Base-by-base conservation (phyloP, 2,888 invertebrate species). In the Trichopria drosophilae region DNA sequence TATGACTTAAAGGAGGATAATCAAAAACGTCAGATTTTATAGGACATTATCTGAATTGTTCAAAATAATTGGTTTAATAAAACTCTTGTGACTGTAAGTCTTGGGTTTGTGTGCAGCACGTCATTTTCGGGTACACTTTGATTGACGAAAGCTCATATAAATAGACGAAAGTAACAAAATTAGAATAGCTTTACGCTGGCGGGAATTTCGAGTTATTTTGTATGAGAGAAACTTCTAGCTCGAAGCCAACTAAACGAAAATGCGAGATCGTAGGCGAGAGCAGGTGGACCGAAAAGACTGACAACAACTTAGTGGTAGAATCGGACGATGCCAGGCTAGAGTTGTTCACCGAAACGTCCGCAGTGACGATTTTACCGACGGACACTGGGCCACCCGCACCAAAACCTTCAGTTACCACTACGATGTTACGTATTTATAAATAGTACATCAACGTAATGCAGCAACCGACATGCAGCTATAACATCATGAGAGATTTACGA, bases 361-460 rank as follows among this genome's bases (percentile, higher is more conserved):
- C 35, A 42, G 23, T 34, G 37, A 23, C 32, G 32, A 43, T 43
- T 37, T 37, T 12, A 37, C 43, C 31, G 35, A 43, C 23, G 43
- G n/a, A n/a, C 20, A n/a, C n/a, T n/a, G n/a, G 61, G 60, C 62
- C 66, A 64, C 64, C 65, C 64, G 62, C 66, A 62, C 64, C 62
- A 67, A 55, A 28, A 50, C 62, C 62, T n/a, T n/a, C n/a, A n/a
- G n/a, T n/a, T n/a, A 61, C 66, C 68, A 64, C 66, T 57, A 59
- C 66, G 64, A 60, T 72, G 71, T 71, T 71, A 69, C 65, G 60
- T 66, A 63, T 71, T 72, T 73, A 72, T 73, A 73, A 73, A 73
- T 73, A 73, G 72, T 67, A 64, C 67, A 66, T 71, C 70, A 69
- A 69, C 71, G 69, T 69, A 70, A 72, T 67, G 64, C 66, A 56